phyloP scores from a whole-genome alignment of 2,888 invertebrate genomes.

The Odontocolon sp. region DNA sequence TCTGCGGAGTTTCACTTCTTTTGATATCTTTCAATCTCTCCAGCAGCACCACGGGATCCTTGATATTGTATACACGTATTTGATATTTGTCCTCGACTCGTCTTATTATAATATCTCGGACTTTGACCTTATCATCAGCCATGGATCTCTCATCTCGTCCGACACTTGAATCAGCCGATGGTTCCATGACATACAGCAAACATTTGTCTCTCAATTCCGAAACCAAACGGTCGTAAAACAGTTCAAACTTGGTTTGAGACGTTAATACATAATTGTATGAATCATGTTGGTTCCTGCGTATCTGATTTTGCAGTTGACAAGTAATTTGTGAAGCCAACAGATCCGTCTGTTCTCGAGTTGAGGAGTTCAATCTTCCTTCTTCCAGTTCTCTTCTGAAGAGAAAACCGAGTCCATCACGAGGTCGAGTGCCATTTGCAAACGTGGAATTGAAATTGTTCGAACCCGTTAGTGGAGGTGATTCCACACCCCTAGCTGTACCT shows the following conservation, averaged over 20 bases:
- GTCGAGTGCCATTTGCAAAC: not conserved
- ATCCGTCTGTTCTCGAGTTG: not conserved
- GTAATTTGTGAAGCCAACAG: constrained; percentile 1
- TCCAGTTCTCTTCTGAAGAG: not conserved
- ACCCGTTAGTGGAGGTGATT: not conserved
- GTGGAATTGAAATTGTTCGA: not conserved
- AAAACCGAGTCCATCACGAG: not conserved
- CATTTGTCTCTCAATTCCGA: not conserved
- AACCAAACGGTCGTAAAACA: constrained; percentile 2
- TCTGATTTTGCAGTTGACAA: not conserved
- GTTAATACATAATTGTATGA: constrained; percentile 2
- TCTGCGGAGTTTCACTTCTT: constrained; percentile 41
- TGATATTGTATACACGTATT: constrained; percentile 28
- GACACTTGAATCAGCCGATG: constrained; percentile 7
- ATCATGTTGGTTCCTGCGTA: not conserved
- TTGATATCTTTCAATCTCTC: constrained; percentile 42
- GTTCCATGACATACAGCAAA: not conserved
- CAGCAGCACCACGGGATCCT: constrained; percentile 42
- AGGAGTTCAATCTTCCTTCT: not conserved
- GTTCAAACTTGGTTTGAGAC: not conserved
- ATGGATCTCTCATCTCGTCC: constrained; percentile 13
- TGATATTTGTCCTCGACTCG: constrained; percentile 39
- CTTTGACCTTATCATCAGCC: constrained; percentile 28
- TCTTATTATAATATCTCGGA: constrained; percentile 54
- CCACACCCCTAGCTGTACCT: not conserved